Evolutionary conservation across 2,888 invertebrate species (phyloP).

Genomic region (Rhagonycha lutea): DNA sequence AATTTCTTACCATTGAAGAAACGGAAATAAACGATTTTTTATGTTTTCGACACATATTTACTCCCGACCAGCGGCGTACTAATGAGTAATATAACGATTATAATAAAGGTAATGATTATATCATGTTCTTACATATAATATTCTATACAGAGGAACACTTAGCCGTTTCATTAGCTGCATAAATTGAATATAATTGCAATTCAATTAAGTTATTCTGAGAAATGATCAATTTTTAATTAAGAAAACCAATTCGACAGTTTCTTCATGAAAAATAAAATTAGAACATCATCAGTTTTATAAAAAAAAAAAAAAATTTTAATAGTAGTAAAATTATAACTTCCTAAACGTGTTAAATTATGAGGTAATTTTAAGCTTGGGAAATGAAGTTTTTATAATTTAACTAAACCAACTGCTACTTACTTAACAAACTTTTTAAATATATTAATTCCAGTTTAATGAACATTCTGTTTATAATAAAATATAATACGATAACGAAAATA

Average conservation of each 20-base stretch:
- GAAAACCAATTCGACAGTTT: neutral
- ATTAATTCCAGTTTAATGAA: neutral
- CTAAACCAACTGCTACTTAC: neutral
- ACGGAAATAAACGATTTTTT: no score
- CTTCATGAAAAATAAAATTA: neutral
- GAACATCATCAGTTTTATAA: neutral
- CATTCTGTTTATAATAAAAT: neutral
- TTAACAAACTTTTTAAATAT: neutral
- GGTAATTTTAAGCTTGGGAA: neutral
- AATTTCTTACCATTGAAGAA: no score
- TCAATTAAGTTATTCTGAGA: neutral
- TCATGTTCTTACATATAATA: no score
- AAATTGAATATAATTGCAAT: no score
- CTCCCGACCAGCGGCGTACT: no score
- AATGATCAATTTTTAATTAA: neutral
- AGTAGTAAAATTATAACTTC: neutral
- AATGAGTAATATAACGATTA: no score
- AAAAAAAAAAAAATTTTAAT: neutral
- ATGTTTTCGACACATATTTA: no score
- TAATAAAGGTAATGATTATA: no score
- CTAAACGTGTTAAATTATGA: neutral
- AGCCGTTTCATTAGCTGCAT: no score
- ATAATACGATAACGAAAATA: neutral
- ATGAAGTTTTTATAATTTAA: neutral
- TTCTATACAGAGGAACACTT: no score